phyloP scores from a whole-genome alignment of 2,888 invertebrate genomes.

The Archaeoteleia sp. region DNA sequence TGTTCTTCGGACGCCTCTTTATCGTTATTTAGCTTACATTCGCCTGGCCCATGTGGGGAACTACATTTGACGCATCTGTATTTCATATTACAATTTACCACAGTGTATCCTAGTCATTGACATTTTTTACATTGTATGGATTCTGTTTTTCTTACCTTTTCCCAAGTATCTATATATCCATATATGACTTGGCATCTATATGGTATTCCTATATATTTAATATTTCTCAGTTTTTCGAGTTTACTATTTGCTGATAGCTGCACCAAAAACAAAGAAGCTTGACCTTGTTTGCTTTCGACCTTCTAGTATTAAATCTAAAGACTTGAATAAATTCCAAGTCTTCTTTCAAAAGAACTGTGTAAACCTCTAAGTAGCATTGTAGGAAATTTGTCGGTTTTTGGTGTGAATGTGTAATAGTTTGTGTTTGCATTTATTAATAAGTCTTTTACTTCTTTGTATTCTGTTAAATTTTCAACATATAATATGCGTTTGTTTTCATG shows the following conservation, averaged over 20 bases:
- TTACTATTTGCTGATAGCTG: slow-evolving; percentile 24
- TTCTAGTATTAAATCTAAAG: too few species aligned
- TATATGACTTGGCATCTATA: slow-evolving; percentile 19
- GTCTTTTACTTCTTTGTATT: background rate
- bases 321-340: too few species aligned
- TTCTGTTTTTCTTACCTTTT: slow-evolving; percentile 27
- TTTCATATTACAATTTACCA: slow-evolving; percentile 29
- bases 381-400: background rate
- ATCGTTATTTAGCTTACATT: too few species aligned
- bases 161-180: too few species aligned
- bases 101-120: slow-evolving; percentile 39
- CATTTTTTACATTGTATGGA: slow-evolving; percentile 49
- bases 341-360: too few species aligned
- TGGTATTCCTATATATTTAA: slow-evolving; percentile 35
- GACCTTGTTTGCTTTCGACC: too few species aligned
- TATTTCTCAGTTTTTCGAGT: slow-evolving; percentile 2
- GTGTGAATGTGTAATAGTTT: background rate
- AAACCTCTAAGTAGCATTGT: background rate
- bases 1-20: too few species aligned
- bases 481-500: background rate
- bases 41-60: slow-evolving; percentile 21
- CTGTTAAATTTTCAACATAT: too few species aligned
- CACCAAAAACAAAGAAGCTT: slow-evolving; percentile 30
- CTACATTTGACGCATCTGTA: slow-evolving; percentile 45
- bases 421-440: background rate